These are phyloP conservation scores for Netelia virgata DNA, from an alignment of 2,888 invertebrate species.

Conservation along the genomic window DNA sequence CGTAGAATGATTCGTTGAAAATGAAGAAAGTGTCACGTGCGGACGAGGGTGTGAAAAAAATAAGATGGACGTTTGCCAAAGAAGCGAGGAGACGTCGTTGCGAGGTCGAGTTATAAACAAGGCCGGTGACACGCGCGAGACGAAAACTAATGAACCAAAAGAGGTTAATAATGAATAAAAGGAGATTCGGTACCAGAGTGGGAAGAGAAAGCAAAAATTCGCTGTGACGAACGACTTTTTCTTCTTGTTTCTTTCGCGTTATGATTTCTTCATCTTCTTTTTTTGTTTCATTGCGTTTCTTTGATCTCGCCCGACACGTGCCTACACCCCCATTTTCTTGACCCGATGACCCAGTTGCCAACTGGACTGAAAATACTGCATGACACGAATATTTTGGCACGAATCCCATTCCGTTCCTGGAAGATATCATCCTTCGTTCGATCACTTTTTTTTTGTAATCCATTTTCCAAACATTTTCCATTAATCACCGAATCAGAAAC, in stretches of 20 bases:
- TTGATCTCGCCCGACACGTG: not conserved
- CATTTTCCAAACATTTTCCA: too few species aligned
- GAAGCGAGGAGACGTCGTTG: conserved; percentile 4
- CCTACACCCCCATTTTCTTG: conserved; percentile 45
- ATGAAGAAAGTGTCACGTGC: conserved; percentile 24
- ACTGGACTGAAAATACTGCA: conserved; percentile 55
- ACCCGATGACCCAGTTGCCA: conserved; percentile 60
- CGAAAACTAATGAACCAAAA: conserved; percentile 24
- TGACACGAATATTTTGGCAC: conserved; percentile 14
- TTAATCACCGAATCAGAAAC: too few species aligned
- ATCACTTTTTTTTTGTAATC: too few species aligned
- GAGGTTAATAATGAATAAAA: not conserved
- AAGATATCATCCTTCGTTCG: too few species aligned
- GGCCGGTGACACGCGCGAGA: conserved; percentile 16
- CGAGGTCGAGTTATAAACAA: conserved; percentile 54
- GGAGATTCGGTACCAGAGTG: not conserved
- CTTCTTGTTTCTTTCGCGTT: not conserved
- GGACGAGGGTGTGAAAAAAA: conserved; percentile 34
- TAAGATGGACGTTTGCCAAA: conserved; percentile 63
- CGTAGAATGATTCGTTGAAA: conserved; percentile 58
- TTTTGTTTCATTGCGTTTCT: not conserved
- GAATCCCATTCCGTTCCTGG: conserved; percentile 15
- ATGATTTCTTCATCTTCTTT: not conserved
- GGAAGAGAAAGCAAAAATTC: not conserved
- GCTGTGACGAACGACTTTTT: not conserved